Evolutionary conservation across 53 echinoderm and acorn worm genomes (phyloP), one percentile per base, ranked within the genome.

Genomic region (Temnopleurus reevesii): DNA sequence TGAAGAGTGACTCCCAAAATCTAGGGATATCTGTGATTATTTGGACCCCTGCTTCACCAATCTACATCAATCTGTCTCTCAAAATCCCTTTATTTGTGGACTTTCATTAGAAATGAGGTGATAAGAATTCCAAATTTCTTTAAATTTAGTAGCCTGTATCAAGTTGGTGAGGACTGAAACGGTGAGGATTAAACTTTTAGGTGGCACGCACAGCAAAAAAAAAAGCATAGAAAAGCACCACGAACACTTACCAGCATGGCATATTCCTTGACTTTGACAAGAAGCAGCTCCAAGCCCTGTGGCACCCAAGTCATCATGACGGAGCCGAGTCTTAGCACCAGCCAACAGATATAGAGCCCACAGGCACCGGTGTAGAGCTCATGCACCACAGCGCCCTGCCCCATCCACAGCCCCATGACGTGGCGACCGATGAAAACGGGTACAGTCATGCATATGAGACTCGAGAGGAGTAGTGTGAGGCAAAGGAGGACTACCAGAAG

Each of bases 291-390:
- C 54, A 93, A 46, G 29, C 99, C 96, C 26, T 94, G 93, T 4
- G 99, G 99, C 47, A 96, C 88, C 99, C 99, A 99, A 55, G 96
- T 92, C 81, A 90, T 82, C 38, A 99, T 76, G 44, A 96, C 91
- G 18, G 94, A 90, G 12, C 89, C 59, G 18, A 94, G 91, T 82
- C 99, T 90, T 43, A 93, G 91, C 1, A 80, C 83, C 76, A 99
- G 81, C 99, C 99, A 99, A 60, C 96, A 96, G 33, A 96, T 91
- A 77, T 99, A 99, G 36, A 99, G 93, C 8, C 99, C 99, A 76
- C 96, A 96, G 10, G 99, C 99, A 54, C 96, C 99, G 17, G 99
- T 99, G 90, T 99, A 99, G 21, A 99, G 92, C 90, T 99, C 99
- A 89, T 99, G 99, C 24, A 94, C 92, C 21, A 92, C 93, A 30